A percentile compares a stretch with the other conserved stretches of the same genome.
Evolutionary conservation across 2,113 vertebrate species (phyloP).

Genomic region (Agelaius tricolor): DNA sequence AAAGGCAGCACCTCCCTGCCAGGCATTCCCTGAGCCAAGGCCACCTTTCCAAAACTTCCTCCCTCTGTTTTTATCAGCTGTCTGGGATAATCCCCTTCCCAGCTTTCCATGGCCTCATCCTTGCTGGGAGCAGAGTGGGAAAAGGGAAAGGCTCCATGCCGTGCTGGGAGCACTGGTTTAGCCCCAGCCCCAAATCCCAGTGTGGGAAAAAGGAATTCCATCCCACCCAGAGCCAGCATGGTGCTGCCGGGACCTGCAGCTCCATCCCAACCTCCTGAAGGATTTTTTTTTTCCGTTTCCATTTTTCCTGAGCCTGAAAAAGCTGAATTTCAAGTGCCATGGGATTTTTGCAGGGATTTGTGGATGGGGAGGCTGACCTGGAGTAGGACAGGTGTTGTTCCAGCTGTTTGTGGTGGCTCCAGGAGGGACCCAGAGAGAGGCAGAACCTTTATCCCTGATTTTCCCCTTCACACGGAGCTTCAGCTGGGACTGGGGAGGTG

Average conservation of each 20-base stretch:
- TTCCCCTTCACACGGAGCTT: neutral
- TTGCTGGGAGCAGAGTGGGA: neutral
- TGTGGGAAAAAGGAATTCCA: neutral
- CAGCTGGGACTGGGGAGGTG: neutral
- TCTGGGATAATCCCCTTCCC: neutral
- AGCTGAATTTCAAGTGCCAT: neutral
- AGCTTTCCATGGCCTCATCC: neutral
- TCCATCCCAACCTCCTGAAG: neutral
- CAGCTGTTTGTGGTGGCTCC: neutral
- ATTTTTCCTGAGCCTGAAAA: neutral
- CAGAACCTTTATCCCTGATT: neutral
- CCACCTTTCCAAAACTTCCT: neutral
- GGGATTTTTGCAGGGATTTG: neutral
- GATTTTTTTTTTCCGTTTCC: neutral
- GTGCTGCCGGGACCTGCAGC: neutral
- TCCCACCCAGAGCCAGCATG: fast-evolving
- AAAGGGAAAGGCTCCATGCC: neutral
- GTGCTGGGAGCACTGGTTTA: fast-evolving
- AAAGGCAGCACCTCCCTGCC: neutral
- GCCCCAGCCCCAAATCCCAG: neutral
- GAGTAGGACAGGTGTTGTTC: neutral
- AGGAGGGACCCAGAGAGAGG: neutral
- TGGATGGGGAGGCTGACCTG: fast-evolving
- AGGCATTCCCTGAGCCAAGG: no score
- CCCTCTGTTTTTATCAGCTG: neutral